Base-by-base conservation (phyloP, 2,113 vertebrate genomes). In the Triplophysa siluroides region DNA sequence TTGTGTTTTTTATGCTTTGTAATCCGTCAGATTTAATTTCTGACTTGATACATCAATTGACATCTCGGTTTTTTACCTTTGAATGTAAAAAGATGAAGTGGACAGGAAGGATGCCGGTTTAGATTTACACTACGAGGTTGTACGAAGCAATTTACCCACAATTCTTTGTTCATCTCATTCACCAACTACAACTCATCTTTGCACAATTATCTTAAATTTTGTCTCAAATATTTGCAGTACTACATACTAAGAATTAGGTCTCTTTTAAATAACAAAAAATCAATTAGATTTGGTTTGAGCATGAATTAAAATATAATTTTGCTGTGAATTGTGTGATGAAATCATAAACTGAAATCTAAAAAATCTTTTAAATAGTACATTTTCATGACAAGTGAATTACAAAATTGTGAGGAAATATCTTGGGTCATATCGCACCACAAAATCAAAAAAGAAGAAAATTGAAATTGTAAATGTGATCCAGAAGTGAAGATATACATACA, bases 21-120 rank as follows among this genome's bases (percentile, higher is more conserved):
- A 64, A 83, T 64, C 68, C 11, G 77, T 79, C 78, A 45, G 70
- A 78, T 78, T 74, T 68, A 67, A 73, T 7, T 5, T n/a, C 52
- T 73, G 72, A 62, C 58, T 47, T 65, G 24, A 14, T 64, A 29
- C 61, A 76, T 76, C 33, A 70, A 56, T 54, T 38, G 41, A 65
- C 75, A 65, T 71, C 45, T 58, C 67, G 62, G 4, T 74, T 78
- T 81, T 80, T 62, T 78, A 75, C 54, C 79, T 84, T 81, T 84
- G 79, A 84, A 81, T 79, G 79, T 84, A 58, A 80, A 68, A 71
- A 76, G 43, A 72, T 29, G n/a, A 33, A 71, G 38, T 73, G 54
- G 64, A 66, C 11, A 61, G 56, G 33, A 45, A 50, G 26, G 54
- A 56, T 26, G 9, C 29, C 1, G 24, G 26, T 65, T 45, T 78